Conservation (phyloP, 2,797 vertebrate species). For the Halcyon badia region DNA sequence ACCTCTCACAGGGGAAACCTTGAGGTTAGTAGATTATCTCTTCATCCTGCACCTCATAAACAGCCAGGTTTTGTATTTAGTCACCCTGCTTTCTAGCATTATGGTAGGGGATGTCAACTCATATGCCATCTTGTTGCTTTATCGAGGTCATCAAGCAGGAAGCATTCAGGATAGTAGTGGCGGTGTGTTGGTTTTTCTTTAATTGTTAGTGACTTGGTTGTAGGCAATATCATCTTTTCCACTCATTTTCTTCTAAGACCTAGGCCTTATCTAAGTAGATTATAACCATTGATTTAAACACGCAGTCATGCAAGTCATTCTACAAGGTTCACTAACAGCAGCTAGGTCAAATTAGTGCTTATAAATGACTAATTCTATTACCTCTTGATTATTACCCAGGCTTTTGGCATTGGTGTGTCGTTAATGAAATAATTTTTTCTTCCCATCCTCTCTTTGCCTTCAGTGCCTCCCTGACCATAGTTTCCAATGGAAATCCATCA, state of each 20-base stretch:
- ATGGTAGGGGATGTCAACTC: neutral
- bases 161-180: neutral
- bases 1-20: neutral
- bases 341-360: slow-evolving; percentile 36
- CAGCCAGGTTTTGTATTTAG: neutral
- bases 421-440: slow-evolving; percentile 44
- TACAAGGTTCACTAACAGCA: neutral
- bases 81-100: neutral
- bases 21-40: neutral
- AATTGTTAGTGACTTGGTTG: neutral
- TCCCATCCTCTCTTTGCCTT: neutral
- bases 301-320: slow-evolving; percentile 31
- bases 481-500: neutral
- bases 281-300: slow-evolving; percentile 33
- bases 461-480: neutral
- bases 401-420: neutral
- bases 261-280: neutral
- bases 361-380: slow-evolving; percentile 52
- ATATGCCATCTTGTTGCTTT: neutral
- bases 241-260: neutral
- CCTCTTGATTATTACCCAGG: slow-evolving; percentile 31
- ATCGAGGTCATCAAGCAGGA: neutral
- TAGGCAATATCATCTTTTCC: neutral
- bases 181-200: neutral
- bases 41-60: neutral